Evolutionary conservation across 92 coral and sea anemone genomes (phyloP).

Genomic region (Epizoanthus ramosus): DNA sequence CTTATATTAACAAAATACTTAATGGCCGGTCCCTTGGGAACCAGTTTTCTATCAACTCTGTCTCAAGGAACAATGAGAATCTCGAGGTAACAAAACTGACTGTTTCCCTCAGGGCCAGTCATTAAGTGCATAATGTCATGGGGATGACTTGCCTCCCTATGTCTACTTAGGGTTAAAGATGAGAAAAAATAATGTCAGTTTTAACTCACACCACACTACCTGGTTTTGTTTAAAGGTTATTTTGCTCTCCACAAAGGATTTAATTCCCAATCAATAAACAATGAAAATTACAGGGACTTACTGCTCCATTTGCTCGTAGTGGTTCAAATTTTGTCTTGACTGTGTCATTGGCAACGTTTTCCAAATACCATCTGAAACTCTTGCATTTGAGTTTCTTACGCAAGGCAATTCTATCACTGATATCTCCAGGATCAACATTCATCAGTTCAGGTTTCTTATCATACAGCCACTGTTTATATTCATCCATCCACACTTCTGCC

Average conservation of each 20-base stretch:
- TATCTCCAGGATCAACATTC: slow-evolving; percentile 85
- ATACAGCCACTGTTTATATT: slow-evolving; percentile 95
- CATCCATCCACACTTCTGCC: slow-evolving; percentile 99
- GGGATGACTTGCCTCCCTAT: too few relatives aligned
- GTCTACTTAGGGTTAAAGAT: too few relatives aligned
- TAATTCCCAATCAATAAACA: not conserved
- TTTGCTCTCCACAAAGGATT: not conserved
- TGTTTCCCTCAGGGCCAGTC: too few relatives aligned
- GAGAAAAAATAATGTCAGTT: too few relatives aligned
- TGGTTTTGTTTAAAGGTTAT: not conserved
- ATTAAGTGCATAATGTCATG: too few relatives aligned
- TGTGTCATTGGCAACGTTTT: slow-evolving; percentile 97
- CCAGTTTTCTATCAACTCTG: too few relatives aligned
- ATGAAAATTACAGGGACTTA: slow-evolving; percentile 38
- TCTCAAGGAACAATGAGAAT: too few relatives aligned
- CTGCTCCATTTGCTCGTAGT: slow-evolving; percentile 83
- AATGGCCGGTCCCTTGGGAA: too few relatives aligned
- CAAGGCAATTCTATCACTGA: slow-evolving; percentile 86
- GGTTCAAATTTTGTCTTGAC: slow-evolving; percentile 87
- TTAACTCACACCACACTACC: not conserved
- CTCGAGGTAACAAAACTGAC: too few relatives aligned
- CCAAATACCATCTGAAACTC: slow-evolving; percentile 94
- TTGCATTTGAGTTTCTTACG: slow-evolving; percentile 89
- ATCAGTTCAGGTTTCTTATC: slow-evolving; percentile 87
- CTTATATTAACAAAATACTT: too few relatives aligned